Percentiles rank a stretch among this genome's conserved stretches.
Conservation (phyloP, 2,888 invertebrate genomes). For the Cryptus armator region DNA sequence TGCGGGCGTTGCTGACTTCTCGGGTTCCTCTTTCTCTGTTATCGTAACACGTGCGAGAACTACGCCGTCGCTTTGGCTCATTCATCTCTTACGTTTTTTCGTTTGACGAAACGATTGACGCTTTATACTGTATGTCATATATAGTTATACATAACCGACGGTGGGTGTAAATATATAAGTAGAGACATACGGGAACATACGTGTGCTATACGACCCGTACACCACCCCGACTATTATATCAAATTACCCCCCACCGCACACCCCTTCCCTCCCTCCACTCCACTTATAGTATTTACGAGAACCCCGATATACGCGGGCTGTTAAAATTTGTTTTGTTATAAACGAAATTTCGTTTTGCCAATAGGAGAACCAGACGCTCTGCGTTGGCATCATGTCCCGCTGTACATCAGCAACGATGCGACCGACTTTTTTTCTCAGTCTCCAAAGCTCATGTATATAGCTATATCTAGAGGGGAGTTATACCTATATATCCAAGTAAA, state of each 20-base stretch:
- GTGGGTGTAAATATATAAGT: neutral
- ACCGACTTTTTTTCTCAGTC: slow-evolving; percentile 25
- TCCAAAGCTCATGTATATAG: neutral
- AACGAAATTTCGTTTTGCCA: slow-evolving; percentile 23
- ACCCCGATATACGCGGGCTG: neutral
- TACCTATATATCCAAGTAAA: slow-evolving; percentile 12
- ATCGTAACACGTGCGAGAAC: slow-evolving; percentile 5
- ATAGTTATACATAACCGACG: neutral
- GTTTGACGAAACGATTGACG: slow-evolving; percentile 9
- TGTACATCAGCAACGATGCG: slow-evolving; percentile 22
- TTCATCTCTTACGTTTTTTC: slow-evolving; percentile 1
- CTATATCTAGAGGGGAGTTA: neutral
- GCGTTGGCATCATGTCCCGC: slow-evolving; percentile 8
- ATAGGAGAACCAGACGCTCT: neutral
- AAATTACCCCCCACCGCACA: slow-evolving; percentile 19
- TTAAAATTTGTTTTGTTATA: slow-evolving; percentile 32
- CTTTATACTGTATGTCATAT: neutral
- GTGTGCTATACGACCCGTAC: neutral
- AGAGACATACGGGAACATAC: neutral
- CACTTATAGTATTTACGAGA: slow-evolving; percentile 15
- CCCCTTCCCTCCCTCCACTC: no score
- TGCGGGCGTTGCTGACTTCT: neutral
- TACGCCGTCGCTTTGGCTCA: neutral
- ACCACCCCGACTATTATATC: slow-evolving; percentile 15
- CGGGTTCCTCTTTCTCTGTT: neutral